Percentiles rank a stretch among this genome's conserved stretches.
phyloP scores from a whole-genome alignment of 1,140 invertebrate genomes.

The Brachionus rotundiformis region DNA sequence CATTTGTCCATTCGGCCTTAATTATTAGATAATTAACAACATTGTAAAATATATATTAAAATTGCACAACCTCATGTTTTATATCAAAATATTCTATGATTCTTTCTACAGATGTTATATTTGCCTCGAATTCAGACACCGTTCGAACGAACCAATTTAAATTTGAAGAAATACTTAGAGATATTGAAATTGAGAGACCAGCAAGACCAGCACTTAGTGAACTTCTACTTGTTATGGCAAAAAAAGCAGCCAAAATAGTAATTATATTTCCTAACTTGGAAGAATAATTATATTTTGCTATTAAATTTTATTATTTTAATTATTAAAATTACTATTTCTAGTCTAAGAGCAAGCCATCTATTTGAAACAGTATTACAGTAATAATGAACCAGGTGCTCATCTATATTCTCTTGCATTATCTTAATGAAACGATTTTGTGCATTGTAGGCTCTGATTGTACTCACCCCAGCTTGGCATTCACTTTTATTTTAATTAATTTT shows the following conservation, averaged over 20 bases:
- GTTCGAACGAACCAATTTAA: slow-evolving; percentile 94
- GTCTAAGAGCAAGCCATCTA: slow-evolving; percentile 47
- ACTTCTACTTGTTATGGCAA: slow-evolving; percentile 19
- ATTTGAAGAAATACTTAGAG: slow-evolving; percentile 69
- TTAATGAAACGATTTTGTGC: slow-evolving; percentile 65
- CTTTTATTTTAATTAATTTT: too few species aligned
- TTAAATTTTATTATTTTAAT: neutral
- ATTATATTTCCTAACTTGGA: slow-evolving; percentile 37
- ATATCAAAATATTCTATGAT: slow-evolving; percentile 93
- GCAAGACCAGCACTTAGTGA: slow-evolving; percentile 61
- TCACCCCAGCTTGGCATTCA: slow-evolving; percentile 72
- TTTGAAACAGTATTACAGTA: slow-evolving; percentile 47
- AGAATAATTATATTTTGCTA: neutral
- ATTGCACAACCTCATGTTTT: slow-evolving; percentile 61
- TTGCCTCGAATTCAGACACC: slow-evolving; percentile 93
- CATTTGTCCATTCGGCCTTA: slow-evolving; percentile 57
- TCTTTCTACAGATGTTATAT: slow-evolving; percentile 94
- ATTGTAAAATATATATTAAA: too few species aligned
- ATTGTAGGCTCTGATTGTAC: slow-evolving; percentile 68
- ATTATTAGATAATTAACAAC: too few species aligned
- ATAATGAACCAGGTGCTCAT: slow-evolving; percentile 30
- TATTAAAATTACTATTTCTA: slow-evolving; percentile 41
- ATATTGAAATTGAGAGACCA: slow-evolving; percentile 68
- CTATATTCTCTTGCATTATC: slow-evolving; percentile 37
- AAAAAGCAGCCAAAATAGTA: slow-evolving; percentile 40